These are phyloP conservation scores for Myotis planiceps DNA, from an alignment of 2,797 vertebrate species.

Conservation along the genomic window DNA sequence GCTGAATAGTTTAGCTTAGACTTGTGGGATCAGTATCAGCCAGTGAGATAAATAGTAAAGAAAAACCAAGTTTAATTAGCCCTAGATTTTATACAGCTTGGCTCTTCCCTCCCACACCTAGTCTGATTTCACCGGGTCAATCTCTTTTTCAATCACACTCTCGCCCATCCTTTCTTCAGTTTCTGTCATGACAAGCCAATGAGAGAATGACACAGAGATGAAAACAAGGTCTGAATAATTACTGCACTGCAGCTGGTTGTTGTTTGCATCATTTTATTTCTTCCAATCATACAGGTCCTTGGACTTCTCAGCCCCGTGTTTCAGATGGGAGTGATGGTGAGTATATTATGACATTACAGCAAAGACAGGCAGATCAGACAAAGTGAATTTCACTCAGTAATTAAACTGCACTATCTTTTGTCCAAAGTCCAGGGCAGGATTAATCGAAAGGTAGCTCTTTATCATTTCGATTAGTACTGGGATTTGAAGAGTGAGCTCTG, in stretches of 20 bases:
- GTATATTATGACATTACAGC: slow-evolving; percentile 88
- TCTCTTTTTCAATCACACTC: slow-evolving; percentile 80
- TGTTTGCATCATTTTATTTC: slow-evolving; percentile 86
- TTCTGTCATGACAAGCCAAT: slow-evolving; percentile 78
- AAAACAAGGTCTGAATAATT: slow-evolving; percentile 87
- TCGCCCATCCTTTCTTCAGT: slow-evolving; percentile 70
- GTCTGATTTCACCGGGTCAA: slow-evolving; percentile 80
- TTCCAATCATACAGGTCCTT: slow-evolving; percentile 86
- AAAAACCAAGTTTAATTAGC: slow-evolving; percentile 86
- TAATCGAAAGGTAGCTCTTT: slow-evolving; percentile 89
- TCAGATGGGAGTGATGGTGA: slow-evolving; percentile 85
- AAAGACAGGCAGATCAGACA: slow-evolving; percentile 89
- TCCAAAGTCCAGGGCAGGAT: slow-evolving; percentile 87
- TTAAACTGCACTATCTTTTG: slow-evolving; percentile 88
- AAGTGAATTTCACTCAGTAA: slow-evolving; percentile 90
- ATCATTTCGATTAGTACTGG: slow-evolving; percentile 84
- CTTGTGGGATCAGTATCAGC: slow-evolving; percentile 77
- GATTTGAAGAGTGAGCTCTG: slow-evolving; percentile 86
- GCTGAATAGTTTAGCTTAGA: slow-evolving; percentile 80
- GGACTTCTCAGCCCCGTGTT: slow-evolving; percentile 86
- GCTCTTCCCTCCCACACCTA: slow-evolving; percentile 80
- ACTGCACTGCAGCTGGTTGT: slow-evolving; percentile 81
- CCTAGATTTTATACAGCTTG: slow-evolving; percentile 83
- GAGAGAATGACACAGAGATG: slow-evolving; percentile 83
- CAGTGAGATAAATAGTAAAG: slow-evolving; percentile 79